phyloP scores from a whole-genome alignment of 2,113 vertebrate species.

The Rattus rattus region DNA sequence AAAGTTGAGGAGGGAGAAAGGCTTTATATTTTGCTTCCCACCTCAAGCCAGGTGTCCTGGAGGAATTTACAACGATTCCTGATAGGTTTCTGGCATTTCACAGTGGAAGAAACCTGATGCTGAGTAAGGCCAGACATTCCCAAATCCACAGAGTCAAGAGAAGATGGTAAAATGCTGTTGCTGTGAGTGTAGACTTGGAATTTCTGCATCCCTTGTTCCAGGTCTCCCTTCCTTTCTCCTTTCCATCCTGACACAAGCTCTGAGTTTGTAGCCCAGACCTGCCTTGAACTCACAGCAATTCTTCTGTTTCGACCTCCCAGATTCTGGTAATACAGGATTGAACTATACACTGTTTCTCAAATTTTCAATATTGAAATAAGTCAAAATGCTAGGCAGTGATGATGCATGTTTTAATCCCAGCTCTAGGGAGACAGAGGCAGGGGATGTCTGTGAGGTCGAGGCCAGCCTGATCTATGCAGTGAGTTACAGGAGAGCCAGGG shows the following conservation, averaged over 20 bases:
- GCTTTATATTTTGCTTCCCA: not conserved
- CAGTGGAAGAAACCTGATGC: not conserved
- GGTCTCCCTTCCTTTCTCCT: not conserved
- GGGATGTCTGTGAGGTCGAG: no score
- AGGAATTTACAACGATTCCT: conserved; percentile 21
- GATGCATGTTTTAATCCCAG: no score
- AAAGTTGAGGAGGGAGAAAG: not conserved
- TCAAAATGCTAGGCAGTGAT: no score
- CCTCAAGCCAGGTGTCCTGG: not conserved
- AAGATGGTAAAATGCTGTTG: not conserved
- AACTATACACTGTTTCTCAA: not conserved
- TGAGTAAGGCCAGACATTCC: not conserved
- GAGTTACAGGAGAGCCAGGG: no score
- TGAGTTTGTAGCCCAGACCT: not conserved
- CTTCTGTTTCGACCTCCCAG: not conserved
- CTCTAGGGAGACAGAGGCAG: no score
- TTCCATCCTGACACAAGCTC: not conserved
- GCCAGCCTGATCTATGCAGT: no score
- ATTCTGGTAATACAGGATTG: not conserved
- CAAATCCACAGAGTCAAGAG: not conserved
- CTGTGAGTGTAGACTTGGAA: conserved; percentile 1
- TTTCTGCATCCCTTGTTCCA: not conserved
- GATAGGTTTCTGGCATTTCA: conserved; percentile 20
- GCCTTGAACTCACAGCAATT: not conserved
- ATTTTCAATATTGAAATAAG: not conserved